Base-by-base conservation (phyloP, 2,888 invertebrate genomes). In the Acrobasis repandana region DNA sequence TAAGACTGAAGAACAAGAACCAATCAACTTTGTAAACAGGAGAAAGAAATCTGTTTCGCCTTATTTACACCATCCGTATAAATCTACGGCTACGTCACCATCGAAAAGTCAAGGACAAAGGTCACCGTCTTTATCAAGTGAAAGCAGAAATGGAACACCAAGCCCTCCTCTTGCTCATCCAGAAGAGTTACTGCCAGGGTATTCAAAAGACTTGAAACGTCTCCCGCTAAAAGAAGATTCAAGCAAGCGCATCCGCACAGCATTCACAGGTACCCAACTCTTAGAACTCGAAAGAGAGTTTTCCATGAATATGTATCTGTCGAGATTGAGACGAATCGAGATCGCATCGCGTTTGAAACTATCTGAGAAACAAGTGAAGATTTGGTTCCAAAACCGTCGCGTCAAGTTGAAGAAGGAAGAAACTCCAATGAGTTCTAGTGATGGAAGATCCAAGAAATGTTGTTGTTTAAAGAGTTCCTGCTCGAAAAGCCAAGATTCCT, bases 321-420 rank as follows among this genome's bases (percentile, higher is more conserved):
- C 98, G 0, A 93, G 98, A 49, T 85, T 98, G 68, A 93, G 98
- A 58, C 93, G 98, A 62, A 98, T 98, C 68, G 98, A 98, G 86
- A 98, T 98, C 60, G 98, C 98, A 4, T 97, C 97, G 34, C 95
- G 96, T 68, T 86, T 98, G 64, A 94, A 96, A 58, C 88, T 98
- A 0, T 97, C 97, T 0, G 98, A 98, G 85, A 98, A 98, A 79
- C 98, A 98, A 90, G 98, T 98, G 67, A 98, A 97, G 84, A 97
- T 97, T 69, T 97, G 98, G 98, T 98, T 98, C 86, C 97, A 98
- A 83, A 98, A 98, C 84, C 94, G 98, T 8, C 93, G 98, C 2
- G 98, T 98, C 0, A 98, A 98, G 83, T 94, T 97, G 86, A 98
- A 98, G 93, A 98, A 98, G 77, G 97, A 97, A 69, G 96, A 96